Evolutionary conservation across 2,888 invertebrate genomes (phyloP).

Genomic region (Biston betularia): DNA sequence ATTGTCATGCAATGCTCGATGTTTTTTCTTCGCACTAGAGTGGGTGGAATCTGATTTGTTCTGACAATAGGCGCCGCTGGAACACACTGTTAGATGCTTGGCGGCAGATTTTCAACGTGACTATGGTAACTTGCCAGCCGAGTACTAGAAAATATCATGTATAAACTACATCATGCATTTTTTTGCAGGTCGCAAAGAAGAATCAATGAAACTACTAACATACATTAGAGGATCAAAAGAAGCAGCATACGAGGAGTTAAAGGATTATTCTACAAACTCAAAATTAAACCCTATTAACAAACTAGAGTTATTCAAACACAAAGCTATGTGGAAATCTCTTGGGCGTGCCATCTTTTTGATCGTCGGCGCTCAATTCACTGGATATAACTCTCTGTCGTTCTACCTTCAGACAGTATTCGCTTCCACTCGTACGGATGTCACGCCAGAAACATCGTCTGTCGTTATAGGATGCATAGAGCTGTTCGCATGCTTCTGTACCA

Average conservation of each 20-base stretch:
- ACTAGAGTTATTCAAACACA: slow-evolving; percentile 25
- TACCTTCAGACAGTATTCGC: slow-evolving; percentile 67
- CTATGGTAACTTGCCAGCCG: no score
- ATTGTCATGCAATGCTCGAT: no score
- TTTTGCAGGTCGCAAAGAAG: slow-evolving; percentile 55
- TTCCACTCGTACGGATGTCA: slow-evolving; percentile 60
- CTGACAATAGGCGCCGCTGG: no score
- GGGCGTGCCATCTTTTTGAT: slow-evolving; percentile 22
- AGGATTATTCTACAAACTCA: slow-evolving; percentile 54
- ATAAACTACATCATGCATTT: no score
- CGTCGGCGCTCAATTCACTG: slow-evolving; percentile 51
- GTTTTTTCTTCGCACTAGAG: no score
- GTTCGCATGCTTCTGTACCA: slow-evolving; percentile 57
- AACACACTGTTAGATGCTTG: no score
- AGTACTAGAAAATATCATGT: no score
- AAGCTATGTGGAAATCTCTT: slow-evolving; percentile 16
- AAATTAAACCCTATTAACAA: slow-evolving; percentile 29
- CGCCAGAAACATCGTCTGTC: slow-evolving; percentile 60
- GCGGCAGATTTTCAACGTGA: no score
- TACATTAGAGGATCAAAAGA: slow-evolving; percentile 60
- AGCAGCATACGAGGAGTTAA: slow-evolving; percentile 58
- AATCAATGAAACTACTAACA: slow-evolving; percentile 57
- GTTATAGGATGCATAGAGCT: slow-evolving; percentile 63
- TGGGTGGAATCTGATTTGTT: no score
- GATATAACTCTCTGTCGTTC: slow-evolving; percentile 62